phyloP scores from a whole-genome alignment of 2,797 vertebrate species.

The Varecia variegata region DNA sequence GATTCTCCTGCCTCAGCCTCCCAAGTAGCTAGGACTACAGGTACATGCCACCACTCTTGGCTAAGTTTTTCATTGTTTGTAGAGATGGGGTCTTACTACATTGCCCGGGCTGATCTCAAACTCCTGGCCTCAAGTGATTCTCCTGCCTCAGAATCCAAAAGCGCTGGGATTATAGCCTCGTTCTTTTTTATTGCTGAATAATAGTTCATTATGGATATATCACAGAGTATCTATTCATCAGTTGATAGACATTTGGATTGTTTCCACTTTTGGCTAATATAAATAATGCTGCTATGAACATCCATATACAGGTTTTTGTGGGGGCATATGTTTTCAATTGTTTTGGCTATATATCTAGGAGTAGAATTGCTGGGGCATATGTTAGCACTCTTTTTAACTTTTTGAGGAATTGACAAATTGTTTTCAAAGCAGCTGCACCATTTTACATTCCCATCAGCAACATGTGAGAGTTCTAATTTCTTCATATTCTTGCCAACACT shows the following conservation, averaged over 20 bases:
- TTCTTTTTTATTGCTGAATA: too few relatives aligned
- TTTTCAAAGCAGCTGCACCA: not conserved
- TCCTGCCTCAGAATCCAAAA: not conserved
- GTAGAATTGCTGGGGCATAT: not conserved
- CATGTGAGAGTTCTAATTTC: not conserved
- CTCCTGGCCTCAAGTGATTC: not conserved
- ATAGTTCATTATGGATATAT: too few relatives aligned
- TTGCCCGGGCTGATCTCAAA: not conserved
- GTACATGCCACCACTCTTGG: not conserved
- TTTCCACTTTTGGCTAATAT: not conserved
- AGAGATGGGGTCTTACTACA: not conserved
- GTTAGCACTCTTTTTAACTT: not conserved
- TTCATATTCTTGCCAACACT: not conserved
- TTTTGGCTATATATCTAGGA: not conserved
- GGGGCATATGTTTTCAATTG: not conserved
- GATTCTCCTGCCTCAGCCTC: not conserved
- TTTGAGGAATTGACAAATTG: conserved; percentile 21
- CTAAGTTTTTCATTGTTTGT: not conserved
- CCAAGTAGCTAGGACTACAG: not conserved
- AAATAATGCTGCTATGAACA: not conserved
- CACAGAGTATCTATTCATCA: not conserved
- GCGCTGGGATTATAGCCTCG: not conserved
- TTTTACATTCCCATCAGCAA: not conserved
- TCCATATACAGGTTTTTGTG: not conserved
- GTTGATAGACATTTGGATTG: not conserved